A percentile compares a stretch with the other conserved stretches of the same genome.
Evolutionary conservation across 2,113 vertebrate genomes (phyloP).

Genomic region (Hippopotamus amphibius): DNA sequence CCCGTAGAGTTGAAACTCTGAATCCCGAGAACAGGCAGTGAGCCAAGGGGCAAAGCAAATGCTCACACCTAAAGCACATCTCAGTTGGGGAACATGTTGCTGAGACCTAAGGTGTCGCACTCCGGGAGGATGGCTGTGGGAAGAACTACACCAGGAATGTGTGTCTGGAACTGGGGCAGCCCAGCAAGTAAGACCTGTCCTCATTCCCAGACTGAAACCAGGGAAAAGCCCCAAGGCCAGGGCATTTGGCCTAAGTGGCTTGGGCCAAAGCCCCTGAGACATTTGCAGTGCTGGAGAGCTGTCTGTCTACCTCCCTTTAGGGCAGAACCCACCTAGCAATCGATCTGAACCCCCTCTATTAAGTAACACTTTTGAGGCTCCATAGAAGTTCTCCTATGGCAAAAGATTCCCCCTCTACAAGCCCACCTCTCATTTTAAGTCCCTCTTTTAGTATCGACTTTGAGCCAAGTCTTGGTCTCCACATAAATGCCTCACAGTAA

Average conservation of each 20-base stretch:
- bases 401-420: neutral
- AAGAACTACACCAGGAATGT: neutral
- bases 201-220: neutral
- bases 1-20: rapidly evolving
- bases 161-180: neutral
- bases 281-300: neutral
- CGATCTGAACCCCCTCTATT: neutral
- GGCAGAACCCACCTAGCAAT: neutral
- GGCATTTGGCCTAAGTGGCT: neutral
- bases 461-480: neutral
- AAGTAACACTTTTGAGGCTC: neutral
- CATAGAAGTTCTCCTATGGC: neutral
- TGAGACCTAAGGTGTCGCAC: too few species aligned
- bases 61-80: too few species aligned
- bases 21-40: neutral
- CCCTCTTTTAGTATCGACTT: neutral
- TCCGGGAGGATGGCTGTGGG: neutral
- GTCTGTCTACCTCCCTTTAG: neutral
- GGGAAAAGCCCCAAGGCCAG: too few species aligned
- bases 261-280: too few species aligned
- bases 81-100: rapidly evolving
- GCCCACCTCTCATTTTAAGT: neutral
- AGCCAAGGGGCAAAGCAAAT: neutral
- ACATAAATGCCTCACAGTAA: too few species aligned
- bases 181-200: too few species aligned